Evolutionary conservation across 2,797 vertebrate genomes (phyloP), one percentile per base, ranked within the genome.

Genomic region (Heliangelus exortis): DNA sequence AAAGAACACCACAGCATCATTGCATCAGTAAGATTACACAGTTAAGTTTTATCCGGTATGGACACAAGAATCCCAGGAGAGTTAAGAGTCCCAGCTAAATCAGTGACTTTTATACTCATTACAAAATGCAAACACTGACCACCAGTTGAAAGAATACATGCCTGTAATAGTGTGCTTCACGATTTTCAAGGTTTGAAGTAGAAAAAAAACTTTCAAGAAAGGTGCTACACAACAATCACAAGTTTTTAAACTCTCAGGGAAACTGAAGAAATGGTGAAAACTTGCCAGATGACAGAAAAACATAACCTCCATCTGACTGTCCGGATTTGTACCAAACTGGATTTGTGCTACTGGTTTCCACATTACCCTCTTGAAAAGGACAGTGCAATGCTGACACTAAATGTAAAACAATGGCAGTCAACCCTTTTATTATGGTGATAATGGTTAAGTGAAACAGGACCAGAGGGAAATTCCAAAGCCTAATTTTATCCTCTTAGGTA

Each of bases 401-500:
- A 78, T 84, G 62, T 66, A 74, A 85, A 85, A 80, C 67, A 62
- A 80, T 31, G 58, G 54, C 58, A 89, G 87, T 91, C 55, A 94
- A 80, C 25, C 48, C 83, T 65, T 41, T 41, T 41, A 41, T 41
- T 41, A 41, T 41, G 39, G 39, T 41, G 39, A 41, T 41, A 41
- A 41, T 62, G 34, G 31, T 48, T 65, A 86, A 86, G n/a, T 87
- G 59, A 26, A 87, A 84, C 65, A 85, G 73, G 55, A 89, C 55
- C 66, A 87, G 66, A 85, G 90, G 87, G 92, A 93, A 96, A 96
- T 93, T 95, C 95, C 91, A 87, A 85, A 85, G 76, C 23, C 89
- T 95, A 94, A 95, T 95, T 93, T 94, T 92, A 88, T 81, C 87
- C 89, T 82, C 85, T 76, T 67, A 93, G 94, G 85, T 92, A 91